These are phyloP conservation scores for Anthrax anthrax DNA, from an alignment of 2,888 invertebrate species.

Conservation along the genomic window DNA sequence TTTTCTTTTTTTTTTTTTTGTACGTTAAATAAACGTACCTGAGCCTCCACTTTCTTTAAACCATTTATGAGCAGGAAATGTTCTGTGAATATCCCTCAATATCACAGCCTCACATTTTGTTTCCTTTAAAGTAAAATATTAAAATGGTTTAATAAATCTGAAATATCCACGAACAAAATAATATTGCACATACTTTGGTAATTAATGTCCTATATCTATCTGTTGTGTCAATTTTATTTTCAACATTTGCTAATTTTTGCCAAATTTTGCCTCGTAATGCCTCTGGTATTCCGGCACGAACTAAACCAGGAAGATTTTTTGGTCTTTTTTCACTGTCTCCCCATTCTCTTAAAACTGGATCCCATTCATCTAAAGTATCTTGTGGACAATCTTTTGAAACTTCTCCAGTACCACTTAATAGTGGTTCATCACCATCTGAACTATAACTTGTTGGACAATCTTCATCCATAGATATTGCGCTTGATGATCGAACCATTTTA, in stretches of 20 bases:
- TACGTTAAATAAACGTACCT: constrained; percentile 11
- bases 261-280: constrained; percentile 94
- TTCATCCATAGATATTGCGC: constrained; percentile 32
- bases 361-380: constrained; percentile 86
- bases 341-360: constrained; percentile 65
- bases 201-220: constrained; percentile 86
- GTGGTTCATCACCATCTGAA: constrained; percentile 80
- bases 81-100: constrained; percentile 89
- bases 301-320: constrained; percentile 63
- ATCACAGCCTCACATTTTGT: constrained; percentile 92
- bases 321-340: constrained; percentile 57
- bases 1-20: background rate
- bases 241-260: constrained; percentile 84
- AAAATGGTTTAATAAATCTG: constrained; percentile 1
- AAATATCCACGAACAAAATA: background rate
- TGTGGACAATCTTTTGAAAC: constrained; percentile 94
- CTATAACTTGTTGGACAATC: constrained; percentile 32
- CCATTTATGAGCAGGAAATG: constrained; percentile 97
- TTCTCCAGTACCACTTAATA: constrained; percentile 93
- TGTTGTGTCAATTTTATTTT: constrained; percentile 70
- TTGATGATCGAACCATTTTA: constrained; percentile 33
- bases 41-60: constrained; percentile 88
- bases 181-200: constrained; percentile 54
- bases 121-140: constrained; percentile 62
- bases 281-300: constrained; percentile 84